A percentile compares a stretch with the other conserved stretches of the same genome.
These are phyloP conservation scores for Flabesymbios commensalis DNA, from an alignment of 2,888 invertebrate species.

Conservation along the genomic window DNA sequence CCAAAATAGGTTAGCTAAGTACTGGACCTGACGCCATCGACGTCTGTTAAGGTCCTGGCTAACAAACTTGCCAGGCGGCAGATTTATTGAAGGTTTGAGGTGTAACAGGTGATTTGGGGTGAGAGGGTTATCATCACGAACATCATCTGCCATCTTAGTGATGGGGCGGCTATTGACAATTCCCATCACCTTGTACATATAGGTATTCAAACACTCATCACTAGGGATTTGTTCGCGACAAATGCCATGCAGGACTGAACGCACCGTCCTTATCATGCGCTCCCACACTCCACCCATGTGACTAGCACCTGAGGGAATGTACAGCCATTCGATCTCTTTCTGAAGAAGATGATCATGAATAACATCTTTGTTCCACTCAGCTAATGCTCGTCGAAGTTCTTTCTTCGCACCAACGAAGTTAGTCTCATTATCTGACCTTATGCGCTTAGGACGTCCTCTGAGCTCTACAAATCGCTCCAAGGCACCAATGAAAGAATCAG, in stretches of 20 bases:
- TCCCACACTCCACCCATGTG: not conserved
- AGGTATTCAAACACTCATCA: no score
- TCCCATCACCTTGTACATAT: not conserved
- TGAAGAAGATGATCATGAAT: not conserved
- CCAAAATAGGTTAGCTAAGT: no score
- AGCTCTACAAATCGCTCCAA: not conserved
- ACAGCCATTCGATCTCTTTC: not conserved
- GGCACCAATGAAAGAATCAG: not conserved
- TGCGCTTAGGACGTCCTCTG: not conserved
- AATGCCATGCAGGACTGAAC: not conserved
- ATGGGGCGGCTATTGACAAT: not conserved
- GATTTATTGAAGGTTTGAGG: no score
- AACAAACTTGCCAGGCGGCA: no score
- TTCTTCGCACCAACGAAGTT: not conserved
- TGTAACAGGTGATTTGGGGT: no score
- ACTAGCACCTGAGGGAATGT: not conserved
- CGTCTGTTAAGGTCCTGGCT: no score
- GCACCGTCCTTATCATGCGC: no score
- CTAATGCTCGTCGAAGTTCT: no score
- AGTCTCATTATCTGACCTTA: not conserved
- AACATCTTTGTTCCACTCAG: no score
- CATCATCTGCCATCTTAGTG: not conserved
- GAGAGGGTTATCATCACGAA: no score
- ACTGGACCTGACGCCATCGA: no score
- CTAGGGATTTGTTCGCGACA: no score